phyloP scores from a whole-genome alignment of 1,140 invertebrate species.

The Drosophila sturtevanti region DNA sequence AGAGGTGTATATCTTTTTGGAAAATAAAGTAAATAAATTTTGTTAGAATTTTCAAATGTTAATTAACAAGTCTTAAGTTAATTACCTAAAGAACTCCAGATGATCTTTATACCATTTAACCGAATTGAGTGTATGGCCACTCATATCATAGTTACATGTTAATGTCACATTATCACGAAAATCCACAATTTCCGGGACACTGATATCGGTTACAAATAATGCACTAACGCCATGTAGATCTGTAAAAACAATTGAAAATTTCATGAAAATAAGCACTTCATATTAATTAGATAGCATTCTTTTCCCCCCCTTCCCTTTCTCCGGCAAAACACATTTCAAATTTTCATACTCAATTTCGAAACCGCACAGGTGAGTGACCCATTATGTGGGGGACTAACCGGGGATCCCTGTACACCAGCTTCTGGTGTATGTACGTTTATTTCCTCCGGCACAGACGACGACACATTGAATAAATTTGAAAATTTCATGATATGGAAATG shows the following conservation, averaged over 20 bases:
- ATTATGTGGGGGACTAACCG: conserved; percentile 13
- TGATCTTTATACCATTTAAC: conserved; percentile 92
- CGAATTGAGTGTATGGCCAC: conserved; percentile 87
- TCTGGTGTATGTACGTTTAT: conserved; percentile 10
- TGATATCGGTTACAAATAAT: conserved; percentile 79
- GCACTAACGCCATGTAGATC: conserved; percentile 55
- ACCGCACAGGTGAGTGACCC: conserved; percentile 48
- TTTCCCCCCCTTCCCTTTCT: too few species aligned
- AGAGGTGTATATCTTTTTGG: conserved; percentile 72
- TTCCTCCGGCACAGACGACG: conserved; percentile 46
- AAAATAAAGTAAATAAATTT: background rate
- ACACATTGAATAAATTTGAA: conserved; percentile 73
- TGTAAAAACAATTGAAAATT: conserved; percentile 23
- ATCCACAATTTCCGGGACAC: conserved; percentile 84
- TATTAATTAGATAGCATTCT: background rate
- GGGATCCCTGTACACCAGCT: conserved; percentile 30
- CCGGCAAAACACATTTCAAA: background rate
- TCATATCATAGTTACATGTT: conserved; percentile 85
- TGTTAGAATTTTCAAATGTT: background rate
- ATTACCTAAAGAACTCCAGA: conserved; percentile 87
- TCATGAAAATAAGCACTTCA: background rate
- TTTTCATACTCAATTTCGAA: conserved; percentile 46
- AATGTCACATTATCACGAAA: conserved; percentile 84
- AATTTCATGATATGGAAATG: conserved; percentile 79
- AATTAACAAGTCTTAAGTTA: background rate